Evolutionary conservation across 2,113 vertebrate species (phyloP).

Genomic region (Antechinus stuartii): DNA sequence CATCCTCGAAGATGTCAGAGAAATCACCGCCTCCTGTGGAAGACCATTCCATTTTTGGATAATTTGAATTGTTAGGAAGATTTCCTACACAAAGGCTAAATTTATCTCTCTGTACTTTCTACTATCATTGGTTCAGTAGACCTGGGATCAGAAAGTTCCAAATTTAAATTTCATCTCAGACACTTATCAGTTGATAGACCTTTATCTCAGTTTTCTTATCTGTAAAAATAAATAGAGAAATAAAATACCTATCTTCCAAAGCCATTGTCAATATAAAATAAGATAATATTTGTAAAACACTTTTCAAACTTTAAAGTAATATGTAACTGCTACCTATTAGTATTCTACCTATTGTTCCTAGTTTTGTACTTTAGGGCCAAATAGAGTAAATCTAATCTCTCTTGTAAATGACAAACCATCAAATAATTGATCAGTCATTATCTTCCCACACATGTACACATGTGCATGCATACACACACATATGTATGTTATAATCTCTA

Average conservation of each 20-base stretch:
- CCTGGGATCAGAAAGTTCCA: neutral
- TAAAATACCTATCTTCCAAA: neutral
- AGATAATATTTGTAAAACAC: neutral
- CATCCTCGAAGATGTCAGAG: neutral
- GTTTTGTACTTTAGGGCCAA: neutral
- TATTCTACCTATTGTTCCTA: neutral
- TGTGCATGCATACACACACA: neutral
- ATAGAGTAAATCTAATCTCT: neutral
- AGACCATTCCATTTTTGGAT: neutral
- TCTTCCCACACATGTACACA: neutral
- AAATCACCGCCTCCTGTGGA: neutral
- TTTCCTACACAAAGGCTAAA: neutral
- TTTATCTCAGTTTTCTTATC: neutral
- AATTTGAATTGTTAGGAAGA: neutral
- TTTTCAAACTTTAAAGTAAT: neutral
- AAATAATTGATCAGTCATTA: neutral
- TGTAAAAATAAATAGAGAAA: neutral
- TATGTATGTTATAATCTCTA: neutral
- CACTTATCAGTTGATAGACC: neutral
- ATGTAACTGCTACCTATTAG: neutral
- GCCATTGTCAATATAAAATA: too few relatives aligned
- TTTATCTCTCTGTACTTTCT: neutral
- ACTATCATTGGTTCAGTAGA: neutral
- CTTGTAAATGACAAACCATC: neutral
- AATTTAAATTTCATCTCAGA: neutral